A percentile compares a stretch with the other conserved stretches of the same genome.
phyloP scores from a whole-genome alignment of 2,113 vertebrate genomes.

The Phaetusa simplex region DNA sequence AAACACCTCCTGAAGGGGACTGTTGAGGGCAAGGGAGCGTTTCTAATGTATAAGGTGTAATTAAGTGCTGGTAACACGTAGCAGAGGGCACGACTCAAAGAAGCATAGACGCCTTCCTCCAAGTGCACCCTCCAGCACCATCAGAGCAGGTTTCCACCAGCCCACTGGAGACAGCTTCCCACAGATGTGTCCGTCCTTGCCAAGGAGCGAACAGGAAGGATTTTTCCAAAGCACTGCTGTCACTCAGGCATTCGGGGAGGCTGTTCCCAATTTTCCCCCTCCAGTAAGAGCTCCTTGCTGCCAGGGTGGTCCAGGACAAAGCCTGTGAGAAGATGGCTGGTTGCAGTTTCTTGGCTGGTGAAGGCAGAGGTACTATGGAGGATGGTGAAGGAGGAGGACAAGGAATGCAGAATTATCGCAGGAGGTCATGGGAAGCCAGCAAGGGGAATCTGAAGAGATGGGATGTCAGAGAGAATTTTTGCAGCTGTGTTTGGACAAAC shows the following conservation, averaged over 20 bases:
- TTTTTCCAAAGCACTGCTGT: neutral
- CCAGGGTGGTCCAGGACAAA: neutral
- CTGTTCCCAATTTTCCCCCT: neutral
- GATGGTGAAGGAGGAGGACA: neutral
- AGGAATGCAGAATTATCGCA: neutral
- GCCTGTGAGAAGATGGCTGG: neutral
- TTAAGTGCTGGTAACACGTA: conserved; percentile 10
- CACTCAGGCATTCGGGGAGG: neutral
- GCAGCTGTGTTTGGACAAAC: neutral
- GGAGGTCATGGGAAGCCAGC: neutral
- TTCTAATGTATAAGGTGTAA: conserved; percentile 32
- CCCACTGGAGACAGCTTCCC: neutral
- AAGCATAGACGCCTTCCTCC: neutral
- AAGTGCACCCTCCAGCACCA: neutral
- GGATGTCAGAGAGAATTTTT: neutral
- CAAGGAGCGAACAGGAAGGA: neutral
- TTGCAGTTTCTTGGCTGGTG: no score
- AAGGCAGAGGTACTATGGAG: neutral
- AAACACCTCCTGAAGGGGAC: neutral
- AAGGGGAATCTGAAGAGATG: neutral
- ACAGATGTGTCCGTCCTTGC: neutral
- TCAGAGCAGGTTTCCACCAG: neutral
- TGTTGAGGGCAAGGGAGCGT: neutral
- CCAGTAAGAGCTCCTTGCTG: neutral
- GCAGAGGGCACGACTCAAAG: neutral